Percentiles rank a stretch among this genome's conserved stretches.
phyloP scores from a whole-genome alignment of 2,888 invertebrate genomes.

The Acleris cristana region DNA sequence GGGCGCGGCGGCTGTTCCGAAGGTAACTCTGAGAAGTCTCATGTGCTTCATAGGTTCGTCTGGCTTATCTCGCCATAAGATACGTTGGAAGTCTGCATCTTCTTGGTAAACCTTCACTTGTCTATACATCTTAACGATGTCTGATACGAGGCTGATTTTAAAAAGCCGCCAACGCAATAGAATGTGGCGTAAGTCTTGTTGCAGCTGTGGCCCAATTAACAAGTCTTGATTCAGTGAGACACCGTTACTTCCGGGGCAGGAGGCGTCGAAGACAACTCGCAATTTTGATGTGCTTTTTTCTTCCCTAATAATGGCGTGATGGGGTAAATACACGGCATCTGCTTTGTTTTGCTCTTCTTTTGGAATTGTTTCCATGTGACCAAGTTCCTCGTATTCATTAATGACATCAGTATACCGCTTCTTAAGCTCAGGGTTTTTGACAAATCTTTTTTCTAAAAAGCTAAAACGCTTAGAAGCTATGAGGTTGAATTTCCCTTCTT shows the following conservation, averaged over 20 bases:
- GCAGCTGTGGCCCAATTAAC: constrained; percentile 2
- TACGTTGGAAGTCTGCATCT: constrained; percentile 7
- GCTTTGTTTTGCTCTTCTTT: no score
- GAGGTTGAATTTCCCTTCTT: no score
- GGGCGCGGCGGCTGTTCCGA: constrained; percentile 2
- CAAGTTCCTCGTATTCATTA: no score
- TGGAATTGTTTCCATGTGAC: no score
- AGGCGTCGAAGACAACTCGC: constrained; percentile 12
- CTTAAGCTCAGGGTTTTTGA: no score
- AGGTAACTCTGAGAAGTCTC: constrained; percentile 7
- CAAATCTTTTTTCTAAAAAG: no score
- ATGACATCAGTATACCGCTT: no score
- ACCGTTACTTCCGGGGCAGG: constrained; percentile 11
- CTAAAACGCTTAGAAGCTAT: no score
- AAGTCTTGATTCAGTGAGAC: constrained; percentile 14
- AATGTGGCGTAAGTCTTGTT: constrained; percentile 6
- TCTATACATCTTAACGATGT: constrained; percentile 17
- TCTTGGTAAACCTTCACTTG: constrained; percentile 6
- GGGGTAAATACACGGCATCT: no score
- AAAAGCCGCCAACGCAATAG: neutral
- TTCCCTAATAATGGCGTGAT: neutral
- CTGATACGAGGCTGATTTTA: constrained; percentile 5
- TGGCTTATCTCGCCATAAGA: neutral
- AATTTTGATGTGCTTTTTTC: constrained; percentile 7
- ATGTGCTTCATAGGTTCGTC: neutral